These are phyloP conservation scores for Liposcelis brunnea DNA, from an alignment of 2,888 invertebrate genomes.

Conservation along the genomic window DNA sequence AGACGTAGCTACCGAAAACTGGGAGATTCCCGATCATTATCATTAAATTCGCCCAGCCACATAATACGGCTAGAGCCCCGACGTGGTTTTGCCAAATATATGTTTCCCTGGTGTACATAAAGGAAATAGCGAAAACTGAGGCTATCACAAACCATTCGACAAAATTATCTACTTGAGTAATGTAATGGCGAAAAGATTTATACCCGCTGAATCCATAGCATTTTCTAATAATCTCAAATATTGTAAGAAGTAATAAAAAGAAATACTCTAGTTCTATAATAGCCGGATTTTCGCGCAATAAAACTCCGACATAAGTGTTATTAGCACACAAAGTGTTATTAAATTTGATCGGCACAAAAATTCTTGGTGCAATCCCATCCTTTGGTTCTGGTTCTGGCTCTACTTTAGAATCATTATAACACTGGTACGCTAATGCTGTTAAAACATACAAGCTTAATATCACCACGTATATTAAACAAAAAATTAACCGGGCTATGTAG, in stretches of 20 bases:
- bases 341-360: not conserved
- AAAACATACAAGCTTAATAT: constrained; percentile 67
- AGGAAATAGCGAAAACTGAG: constrained; percentile 68
- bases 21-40: constrained; percentile 78
- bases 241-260: constrained; percentile 57
- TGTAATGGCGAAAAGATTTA: constrained; percentile 61
- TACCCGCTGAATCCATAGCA: constrained; percentile 68
- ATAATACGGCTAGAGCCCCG: constrained; percentile 67
- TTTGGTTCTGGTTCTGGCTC: too few species aligned
- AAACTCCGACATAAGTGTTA: constrained; percentile 57
- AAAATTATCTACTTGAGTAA: constrained; percentile 68
- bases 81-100: constrained; percentile 77
- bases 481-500: constrained; percentile 59
- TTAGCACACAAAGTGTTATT: constrained; percentile 42
- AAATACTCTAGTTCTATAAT: constrained; percentile 47
- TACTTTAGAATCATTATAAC: constrained; percentile 62
- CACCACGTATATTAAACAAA: constrained; percentile 62
- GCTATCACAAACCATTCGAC: constrained; percentile 77
- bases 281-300: constrained; percentile 53
- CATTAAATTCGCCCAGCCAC: constrained; percentile 83
- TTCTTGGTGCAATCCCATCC: constrained; percentile 37
- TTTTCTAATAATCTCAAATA: constrained; percentile 64
- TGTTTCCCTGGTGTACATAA: constrained; percentile 56
- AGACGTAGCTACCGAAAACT: constrained; percentile 75
- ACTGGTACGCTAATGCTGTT: constrained; percentile 67